Conservation (phyloP, 2,113 vertebrate species). For the Cygnus buccinator region DNA sequence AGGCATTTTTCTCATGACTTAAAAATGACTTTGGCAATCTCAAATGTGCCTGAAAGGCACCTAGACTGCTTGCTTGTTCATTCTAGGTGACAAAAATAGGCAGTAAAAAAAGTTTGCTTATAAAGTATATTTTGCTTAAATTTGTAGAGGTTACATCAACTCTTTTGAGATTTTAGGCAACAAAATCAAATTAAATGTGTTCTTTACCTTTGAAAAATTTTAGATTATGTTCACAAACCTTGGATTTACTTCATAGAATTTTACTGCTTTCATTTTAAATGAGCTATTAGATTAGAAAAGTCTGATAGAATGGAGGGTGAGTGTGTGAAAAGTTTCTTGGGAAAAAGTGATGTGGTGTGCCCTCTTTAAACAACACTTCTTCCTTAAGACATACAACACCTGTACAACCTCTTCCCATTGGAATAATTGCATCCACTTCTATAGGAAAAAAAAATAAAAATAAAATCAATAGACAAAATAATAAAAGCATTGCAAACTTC, state of each 20-base stretch:
- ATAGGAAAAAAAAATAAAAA: not conserved
- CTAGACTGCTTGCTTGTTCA: not conserved
- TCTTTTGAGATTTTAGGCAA: not conserved
- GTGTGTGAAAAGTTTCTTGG: not conserved
- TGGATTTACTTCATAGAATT: not conserved
- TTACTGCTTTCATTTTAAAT: conserved; percentile 2
- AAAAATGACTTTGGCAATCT: not conserved
- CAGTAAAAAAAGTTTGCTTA: not conserved
- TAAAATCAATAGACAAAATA: not conserved
- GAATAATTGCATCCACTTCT: not conserved
- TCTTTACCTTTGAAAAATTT: not conserved
- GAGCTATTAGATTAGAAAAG: not conserved
- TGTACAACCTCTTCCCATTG: not conserved
- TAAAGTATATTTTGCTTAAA: not conserved
- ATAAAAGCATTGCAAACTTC: not conserved
- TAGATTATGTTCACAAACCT: not conserved
- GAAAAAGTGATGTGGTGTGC: not conserved
- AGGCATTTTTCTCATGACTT: not conserved
- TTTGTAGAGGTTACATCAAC: not conserved
- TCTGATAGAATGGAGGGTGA: not conserved
- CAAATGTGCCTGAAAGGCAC: not conserved
- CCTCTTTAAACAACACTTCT: not conserved
- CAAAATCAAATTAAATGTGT: not conserved
- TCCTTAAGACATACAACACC: not conserved
- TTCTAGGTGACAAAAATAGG: not conserved